Evolutionary conservation across 2,113 vertebrate species (phyloP).

Genomic region (Rhynchomys soricoides): DNA sequence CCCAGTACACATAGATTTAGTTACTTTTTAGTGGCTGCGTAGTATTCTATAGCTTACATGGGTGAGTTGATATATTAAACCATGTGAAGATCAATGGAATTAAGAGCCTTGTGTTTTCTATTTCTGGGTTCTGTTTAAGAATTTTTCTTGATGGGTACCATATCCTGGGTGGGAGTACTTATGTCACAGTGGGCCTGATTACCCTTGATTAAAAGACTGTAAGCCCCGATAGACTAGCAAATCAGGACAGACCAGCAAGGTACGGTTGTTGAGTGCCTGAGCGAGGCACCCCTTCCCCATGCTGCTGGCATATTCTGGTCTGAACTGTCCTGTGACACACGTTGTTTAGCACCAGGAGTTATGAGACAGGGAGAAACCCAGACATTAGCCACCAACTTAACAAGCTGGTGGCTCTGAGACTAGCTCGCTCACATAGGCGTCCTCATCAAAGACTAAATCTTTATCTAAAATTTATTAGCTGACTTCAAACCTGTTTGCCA

Average conservation of each 20-base stretch:
- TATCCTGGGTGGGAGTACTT: slow-evolving; percentile 42
- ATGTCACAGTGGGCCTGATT: slow-evolving; percentile 73
- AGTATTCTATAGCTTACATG: background rate
- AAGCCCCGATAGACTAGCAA: slow-evolving; percentile 57
- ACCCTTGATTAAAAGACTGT: slow-evolving; percentile 71
- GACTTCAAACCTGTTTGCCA: slow-evolving; percentile 85
- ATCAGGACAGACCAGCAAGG: background rate
- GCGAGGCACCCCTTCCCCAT: slow-evolving; percentile 9
- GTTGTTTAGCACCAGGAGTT: slow-evolving; percentile 80
- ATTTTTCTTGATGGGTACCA: slow-evolving; percentile 2
- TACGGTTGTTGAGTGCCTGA: background rate
- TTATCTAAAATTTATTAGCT: slow-evolving; percentile 89
- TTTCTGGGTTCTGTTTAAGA: slow-evolving; percentile 39
- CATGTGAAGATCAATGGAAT: rapidly evolving
- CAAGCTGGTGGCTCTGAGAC: slow-evolving; percentile 65
- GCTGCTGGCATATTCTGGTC: background rate
- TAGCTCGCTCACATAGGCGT: slow-evolving; percentile 64
- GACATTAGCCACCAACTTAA: slow-evolving; percentile 81
- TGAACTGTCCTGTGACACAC: slow-evolving; percentile 59
- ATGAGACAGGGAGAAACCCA: slow-evolving; percentile 73
- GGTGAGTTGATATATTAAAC: background rate
- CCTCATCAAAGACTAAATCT: slow-evolving; percentile 77
- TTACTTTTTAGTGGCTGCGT: background rate
- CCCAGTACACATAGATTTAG: background rate
- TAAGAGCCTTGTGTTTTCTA: background rate